These are phyloP conservation scores for Batillaria attramentaria DNA, from an alignment of 1,140 invertebrate genomes.

Conservation along the genomic window DNA sequence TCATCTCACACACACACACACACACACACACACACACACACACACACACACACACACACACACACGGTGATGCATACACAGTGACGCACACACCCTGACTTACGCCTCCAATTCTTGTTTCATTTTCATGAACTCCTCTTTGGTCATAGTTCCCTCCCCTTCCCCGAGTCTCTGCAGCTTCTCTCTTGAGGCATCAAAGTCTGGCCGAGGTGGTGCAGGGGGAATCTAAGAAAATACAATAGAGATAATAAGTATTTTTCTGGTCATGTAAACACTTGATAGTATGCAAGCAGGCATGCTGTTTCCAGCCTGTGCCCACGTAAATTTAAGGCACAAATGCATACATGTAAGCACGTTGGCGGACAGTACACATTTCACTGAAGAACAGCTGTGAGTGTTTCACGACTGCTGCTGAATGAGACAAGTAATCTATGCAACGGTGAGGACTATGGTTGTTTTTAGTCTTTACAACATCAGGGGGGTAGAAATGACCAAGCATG, in stretches of 20 bases:
- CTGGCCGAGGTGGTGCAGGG: slow-evolving; percentile 95
- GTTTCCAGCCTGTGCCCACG: neutral
- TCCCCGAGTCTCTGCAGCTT: slow-evolving; percentile 98
- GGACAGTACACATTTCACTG: too few relatives aligned
- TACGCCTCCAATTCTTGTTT: slow-evolving; percentile 99
- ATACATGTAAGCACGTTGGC: too few relatives aligned
- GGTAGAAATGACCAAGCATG: too few relatives aligned
- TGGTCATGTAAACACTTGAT: neutral
- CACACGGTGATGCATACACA: too few relatives aligned
- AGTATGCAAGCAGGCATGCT: neutral
- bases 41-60: slow-evolving; percentile 5
- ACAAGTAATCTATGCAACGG: too few relatives aligned
- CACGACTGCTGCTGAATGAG: too few relatives aligned
- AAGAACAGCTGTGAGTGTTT: too few relatives aligned
- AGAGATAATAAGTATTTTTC: too few relatives aligned
- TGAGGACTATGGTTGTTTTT: too few relatives aligned
- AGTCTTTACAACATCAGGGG: too few relatives aligned
- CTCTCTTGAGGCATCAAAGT: slow-evolving; percentile 98
- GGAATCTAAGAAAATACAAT: slow-evolving; percentile 84
- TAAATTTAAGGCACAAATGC: neutral
- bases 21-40: slow-evolving; percentile 5
- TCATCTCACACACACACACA: neutral
- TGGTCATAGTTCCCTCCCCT: slow-evolving; percentile 98
- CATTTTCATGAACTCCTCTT: slow-evolving; percentile 99
- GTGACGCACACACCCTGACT: slow-evolving; percentile 71